phyloP scores from a whole-genome alignment of 35 echinoderm and acorn worm genomes.

The Apostichopus parvimensis region DNA sequence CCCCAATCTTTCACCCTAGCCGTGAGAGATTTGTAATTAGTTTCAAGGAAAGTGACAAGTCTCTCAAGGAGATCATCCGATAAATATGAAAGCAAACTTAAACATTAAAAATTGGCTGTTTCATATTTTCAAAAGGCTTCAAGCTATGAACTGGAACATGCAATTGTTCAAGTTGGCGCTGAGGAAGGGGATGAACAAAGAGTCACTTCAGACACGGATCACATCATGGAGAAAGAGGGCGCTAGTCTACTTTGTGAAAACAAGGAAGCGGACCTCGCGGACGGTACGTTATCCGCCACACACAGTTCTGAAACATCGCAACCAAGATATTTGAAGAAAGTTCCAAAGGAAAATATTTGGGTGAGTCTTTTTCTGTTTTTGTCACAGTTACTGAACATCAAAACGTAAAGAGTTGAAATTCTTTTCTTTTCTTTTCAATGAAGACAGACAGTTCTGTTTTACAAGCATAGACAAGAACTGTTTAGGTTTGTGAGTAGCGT shows the following conservation, averaged over 20 bases:
- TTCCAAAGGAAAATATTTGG: slow-evolving; percentile 16
- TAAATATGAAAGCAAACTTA: too few relatives aligned
- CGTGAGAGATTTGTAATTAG: too few relatives aligned
- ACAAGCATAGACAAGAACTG: too few relatives aligned
- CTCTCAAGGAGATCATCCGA: too few relatives aligned
- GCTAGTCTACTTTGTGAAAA: background rate
- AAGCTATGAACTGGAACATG: slow-evolving; percentile 18
- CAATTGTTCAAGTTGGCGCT: too few relatives aligned
- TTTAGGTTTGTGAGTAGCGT: too few relatives aligned
- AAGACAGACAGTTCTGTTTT: too few relatives aligned
- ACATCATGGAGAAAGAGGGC: background rate
- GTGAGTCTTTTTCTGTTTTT: background rate
- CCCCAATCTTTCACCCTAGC: too few relatives aligned
- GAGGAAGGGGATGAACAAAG: background rate
- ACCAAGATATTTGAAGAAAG: slow-evolving; percentile 48
- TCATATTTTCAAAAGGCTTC: background rate
- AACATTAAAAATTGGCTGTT: too few relatives aligned
- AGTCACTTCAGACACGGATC: background rate
- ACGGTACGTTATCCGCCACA: background rate
- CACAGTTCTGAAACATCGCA: background rate
- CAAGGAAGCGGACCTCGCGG: background rate
- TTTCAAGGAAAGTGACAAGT: too few relatives aligned
- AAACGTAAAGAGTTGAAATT: too few relatives aligned
- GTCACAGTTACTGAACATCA: background rate
- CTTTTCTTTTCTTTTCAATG: too few relatives aligned